Evolutionary conservation across 1,140 invertebrate genomes (phyloP).

Genomic region (Lepeophtheirus salmonis): DNA sequence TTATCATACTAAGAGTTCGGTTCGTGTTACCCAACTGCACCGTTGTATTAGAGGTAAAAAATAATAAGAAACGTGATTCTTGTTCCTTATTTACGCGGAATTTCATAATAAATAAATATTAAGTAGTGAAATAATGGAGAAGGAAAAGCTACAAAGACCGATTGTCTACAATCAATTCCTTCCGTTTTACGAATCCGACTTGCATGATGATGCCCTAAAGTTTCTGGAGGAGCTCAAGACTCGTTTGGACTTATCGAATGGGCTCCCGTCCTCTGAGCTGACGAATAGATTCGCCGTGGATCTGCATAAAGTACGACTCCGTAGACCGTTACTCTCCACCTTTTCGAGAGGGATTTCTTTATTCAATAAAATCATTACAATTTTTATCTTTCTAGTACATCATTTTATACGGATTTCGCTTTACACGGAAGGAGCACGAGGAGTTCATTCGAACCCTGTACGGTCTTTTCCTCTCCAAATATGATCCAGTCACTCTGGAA

Average conservation of each 20-base stretch:
- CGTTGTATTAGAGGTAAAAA: no score
- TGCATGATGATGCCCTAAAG: neutral
- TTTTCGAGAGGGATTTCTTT: no score
- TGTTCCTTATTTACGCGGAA: no score
- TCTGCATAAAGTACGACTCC: neutral
- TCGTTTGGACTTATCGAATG: neutral
- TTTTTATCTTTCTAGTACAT: conserved; percentile 7
- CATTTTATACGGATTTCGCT: conserved; percentile 2
- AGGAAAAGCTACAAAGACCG: neutral
- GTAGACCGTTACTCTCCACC: no score
- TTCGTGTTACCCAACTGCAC: no score
- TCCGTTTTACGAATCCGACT: neutral
- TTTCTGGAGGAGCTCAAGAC: neutral
- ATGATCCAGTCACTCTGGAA: neutral
- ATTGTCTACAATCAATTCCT: neutral
- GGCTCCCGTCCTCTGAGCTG: neutral
- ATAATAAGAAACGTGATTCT: no score
- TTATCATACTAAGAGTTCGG: no score
- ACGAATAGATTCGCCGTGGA: neutral
- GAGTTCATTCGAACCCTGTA: neutral
- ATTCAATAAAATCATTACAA: no score
- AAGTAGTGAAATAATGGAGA: no score
- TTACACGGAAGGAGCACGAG: neutral
- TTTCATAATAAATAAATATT: no score
- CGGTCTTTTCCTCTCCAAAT: neutral